Evolutionary conservation across 1,140 invertebrate species (phyloP), one percentile per base, ranked within the genome.

Genomic region (Lepidurus arcticus): DNA sequence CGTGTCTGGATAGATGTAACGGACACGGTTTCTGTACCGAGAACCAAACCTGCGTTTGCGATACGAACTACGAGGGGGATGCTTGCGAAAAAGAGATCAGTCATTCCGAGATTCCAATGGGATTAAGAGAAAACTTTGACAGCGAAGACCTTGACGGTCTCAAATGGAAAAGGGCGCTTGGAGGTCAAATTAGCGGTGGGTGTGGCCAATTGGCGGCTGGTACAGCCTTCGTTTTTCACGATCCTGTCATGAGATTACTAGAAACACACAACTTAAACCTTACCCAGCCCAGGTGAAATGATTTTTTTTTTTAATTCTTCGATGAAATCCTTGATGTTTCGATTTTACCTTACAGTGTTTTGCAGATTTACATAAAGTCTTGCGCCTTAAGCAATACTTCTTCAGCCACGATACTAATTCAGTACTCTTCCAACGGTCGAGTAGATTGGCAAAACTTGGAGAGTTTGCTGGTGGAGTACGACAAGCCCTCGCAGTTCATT

Each of bases 1-100:
- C 83, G 8, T 87, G 87, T 82, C 80, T 82, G 77, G 82, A 85
- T 43, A 83, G 86, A 78, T 87, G 87, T 80, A 81, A 82, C 44
- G 86, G 87, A 16, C 85, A 86, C 82, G 87, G 87, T 16, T 80
- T 81, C 43, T 86, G 85, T 78, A 81, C 83, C 42, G 81, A 83
- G 76, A 84, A 84, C n/a, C 84, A 85, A 79, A 81, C 83, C 75
- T 87, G 86, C 80, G 75, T 84, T 53, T 87, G 86, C 82, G 86
- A 87, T 78, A 76, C 80, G 10, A 82, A 81, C 21, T 86, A 84
- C 80, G 80, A 82, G 13, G 85, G 85, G 9, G 81, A 84, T 21
- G 80, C 79, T 5, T 87, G 86, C 77, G 77, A 81, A 21, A 80
- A 82, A 42, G 47, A 77, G 24, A 73, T 79, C 26, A 78, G 76